Conservation (phyloP, 2,113 vertebrate species). For the Solenodon paradoxus region DNA sequence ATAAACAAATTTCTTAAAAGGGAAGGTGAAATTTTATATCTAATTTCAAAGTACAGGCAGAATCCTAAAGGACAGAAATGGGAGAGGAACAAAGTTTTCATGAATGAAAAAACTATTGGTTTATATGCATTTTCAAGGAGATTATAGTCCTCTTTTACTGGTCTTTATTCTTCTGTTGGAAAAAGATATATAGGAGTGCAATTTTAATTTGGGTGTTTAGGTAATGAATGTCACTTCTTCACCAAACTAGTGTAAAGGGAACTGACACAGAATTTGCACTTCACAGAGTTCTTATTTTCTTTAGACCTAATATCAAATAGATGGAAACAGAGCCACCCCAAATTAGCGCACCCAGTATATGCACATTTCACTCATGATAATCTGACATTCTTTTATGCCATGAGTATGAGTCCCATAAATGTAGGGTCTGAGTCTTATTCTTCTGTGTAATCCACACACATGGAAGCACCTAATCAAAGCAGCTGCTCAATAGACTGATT, state of each 20-base stretch:
- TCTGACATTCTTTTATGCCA: background rate
- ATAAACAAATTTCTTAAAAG: background rate
- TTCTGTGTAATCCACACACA: background rate
- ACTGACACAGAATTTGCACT: background rate
- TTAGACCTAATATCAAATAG: background rate
- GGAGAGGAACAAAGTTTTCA: background rate
- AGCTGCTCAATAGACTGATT: background rate
- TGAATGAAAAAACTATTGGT: background rate
- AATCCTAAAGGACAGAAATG: background rate
- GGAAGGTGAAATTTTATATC: background rate
- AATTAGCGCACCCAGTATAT: background rate
- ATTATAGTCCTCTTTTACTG: background rate
- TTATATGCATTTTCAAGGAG: background rate
- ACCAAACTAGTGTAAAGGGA: background rate
- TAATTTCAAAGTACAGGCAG: background rate
- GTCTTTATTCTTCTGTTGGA: background rate
- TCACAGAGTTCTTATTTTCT: background rate
- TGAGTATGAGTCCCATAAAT: background rate
- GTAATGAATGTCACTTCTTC: background rate
- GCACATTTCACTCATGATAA: background rate
- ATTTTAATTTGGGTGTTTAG: background rate
- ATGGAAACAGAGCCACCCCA: background rate
- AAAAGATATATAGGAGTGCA: background rate
- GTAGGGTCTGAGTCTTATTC: background rate
- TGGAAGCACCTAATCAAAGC: too few species aligned